Conservation (phyloP, 2,113 vertebrate species). For the Echinops telfairi region DNA sequence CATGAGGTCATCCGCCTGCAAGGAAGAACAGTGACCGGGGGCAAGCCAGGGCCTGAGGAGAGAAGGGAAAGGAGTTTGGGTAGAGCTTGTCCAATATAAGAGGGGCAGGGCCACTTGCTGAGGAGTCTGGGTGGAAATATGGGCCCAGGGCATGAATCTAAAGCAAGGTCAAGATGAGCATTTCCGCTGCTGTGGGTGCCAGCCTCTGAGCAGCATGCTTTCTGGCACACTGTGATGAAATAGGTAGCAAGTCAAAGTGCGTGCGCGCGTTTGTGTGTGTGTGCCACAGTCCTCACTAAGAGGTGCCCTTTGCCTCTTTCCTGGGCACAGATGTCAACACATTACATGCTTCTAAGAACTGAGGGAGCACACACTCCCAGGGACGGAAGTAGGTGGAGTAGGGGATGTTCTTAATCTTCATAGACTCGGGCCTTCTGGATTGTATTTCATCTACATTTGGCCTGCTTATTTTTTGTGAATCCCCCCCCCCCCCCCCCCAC, state of each 20-base stretch:
- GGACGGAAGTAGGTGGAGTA: conserved; percentile 13
- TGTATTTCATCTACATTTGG: not conserved
- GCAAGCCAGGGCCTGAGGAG: not conserved
- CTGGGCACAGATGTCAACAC: conserved; percentile 50
- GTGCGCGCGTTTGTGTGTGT: conserved; percentile 22
- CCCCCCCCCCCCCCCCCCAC: too few species aligned
- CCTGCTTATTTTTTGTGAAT: not conserved
- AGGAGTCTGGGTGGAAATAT: not conserved
- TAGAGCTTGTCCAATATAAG: not conserved
- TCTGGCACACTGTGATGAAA: conserved; percentile 1
- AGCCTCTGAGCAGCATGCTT: not conserved
- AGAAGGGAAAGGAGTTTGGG: not conserved
- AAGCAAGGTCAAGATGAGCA: not conserved
- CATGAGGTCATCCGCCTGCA: not conserved
- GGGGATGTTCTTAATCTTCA: not conserved
- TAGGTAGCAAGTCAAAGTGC: not conserved
- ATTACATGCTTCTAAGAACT: conserved; percentile 8
- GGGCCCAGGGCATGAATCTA: not conserved
- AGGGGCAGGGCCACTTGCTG: not conserved
- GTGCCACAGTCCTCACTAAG: not conserved
- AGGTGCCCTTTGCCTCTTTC: conserved; percentile 48
- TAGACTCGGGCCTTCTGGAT: not conserved
- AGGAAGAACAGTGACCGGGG: not conserved
- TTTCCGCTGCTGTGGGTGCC: not conserved
- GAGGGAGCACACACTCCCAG: not conserved